Evolutionary conservation across 2,888 invertebrate species (phyloP), one percentile per base, ranked within the genome.

Genomic region (Drosophila macrospina): DNA sequence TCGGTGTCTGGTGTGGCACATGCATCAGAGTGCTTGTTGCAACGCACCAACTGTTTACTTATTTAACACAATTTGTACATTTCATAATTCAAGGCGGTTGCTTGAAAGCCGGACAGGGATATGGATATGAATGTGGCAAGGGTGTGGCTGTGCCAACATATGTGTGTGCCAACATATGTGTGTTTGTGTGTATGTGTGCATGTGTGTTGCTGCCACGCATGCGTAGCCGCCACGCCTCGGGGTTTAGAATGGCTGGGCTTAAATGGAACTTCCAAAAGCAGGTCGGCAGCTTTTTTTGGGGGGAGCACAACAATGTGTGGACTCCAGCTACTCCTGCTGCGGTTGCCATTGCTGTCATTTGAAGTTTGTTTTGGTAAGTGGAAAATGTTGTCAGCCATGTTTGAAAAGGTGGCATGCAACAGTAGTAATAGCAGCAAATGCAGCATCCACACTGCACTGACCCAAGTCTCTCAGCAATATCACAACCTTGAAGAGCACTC

Each of bases 31-130:
- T 47, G 41, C 47, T 56, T 64, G 68, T 60, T 55, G 45, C 37
- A 45, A 86, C 81, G 86, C 88, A 87, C 64, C 52, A 66, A 54
- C 75, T 86, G 72, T 71, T 85, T 80, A 87, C 60, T 86, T 86
- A 86, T 88, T 88, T 74, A 86, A 84, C 76, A 85, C 75, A 74
- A 78, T 81, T 84, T 86, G 81, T 71, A 78, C 80, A 85, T 86
- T 86, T 81, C 78, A 87, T 75, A 88, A 84, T 68, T 64, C 72
- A 69, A 73, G 66, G 57, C 20, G 65, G 42, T 13, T 52, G 30
- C 56, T 50, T 24, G 55, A 34, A 11, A 48, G 52, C 44, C 47
- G 45, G 56, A 66, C 34, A 52, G 44, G 30, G 39, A 60, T 61
- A 16, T 24, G 44, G 6, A 16, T 52, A 54, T 39, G 47, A 28